Percentiles rank a stretch among this genome's conserved stretches.
phyloP scores from a whole-genome alignment of 2,888 invertebrate species.

The Dicranocentrus wangi region DNA sequence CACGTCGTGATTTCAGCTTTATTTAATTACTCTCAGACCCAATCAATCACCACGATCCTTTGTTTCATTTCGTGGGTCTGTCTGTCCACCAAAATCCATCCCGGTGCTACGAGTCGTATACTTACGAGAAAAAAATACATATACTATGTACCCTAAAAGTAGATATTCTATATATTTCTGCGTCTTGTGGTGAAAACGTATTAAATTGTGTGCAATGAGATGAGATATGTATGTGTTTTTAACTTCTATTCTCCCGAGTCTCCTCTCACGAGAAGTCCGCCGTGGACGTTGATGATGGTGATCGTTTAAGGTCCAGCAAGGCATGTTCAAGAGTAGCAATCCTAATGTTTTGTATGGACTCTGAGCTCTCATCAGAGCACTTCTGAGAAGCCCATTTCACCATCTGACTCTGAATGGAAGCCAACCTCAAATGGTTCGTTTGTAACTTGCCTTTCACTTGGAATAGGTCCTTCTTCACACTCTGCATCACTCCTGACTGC shows the following conservation, averaged over 20 bases:
- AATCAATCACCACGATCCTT: no score
- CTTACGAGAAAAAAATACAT: neutral
- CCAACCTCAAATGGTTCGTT: constrained; percentile 66
- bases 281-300: constrained; percentile 4
- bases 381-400: constrained; percentile 68
- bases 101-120: neutral
- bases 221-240: no score
- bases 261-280: constrained; percentile 19
- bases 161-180: neutral
- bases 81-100: no score
- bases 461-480: constrained; percentile 65
- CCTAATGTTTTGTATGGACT: constrained; percentile 68
- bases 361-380: constrained; percentile 64
- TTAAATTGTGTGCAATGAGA: no score
- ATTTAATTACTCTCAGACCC: no score
- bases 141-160: neutral
- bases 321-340: constrained; percentile 66
- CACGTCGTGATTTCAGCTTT: no score
- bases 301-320: constrained; percentile 26
- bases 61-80: no score
- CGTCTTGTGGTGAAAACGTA: no score
- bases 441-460: constrained; percentile 58
- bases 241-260: neutral
- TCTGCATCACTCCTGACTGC: constrained; percentile 57
- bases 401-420: constrained; percentile 69